These are phyloP conservation scores for Chloropsis hardwickii DNA, from an alignment of 2,113 vertebrate species.

Conservation along the genomic window DNA sequence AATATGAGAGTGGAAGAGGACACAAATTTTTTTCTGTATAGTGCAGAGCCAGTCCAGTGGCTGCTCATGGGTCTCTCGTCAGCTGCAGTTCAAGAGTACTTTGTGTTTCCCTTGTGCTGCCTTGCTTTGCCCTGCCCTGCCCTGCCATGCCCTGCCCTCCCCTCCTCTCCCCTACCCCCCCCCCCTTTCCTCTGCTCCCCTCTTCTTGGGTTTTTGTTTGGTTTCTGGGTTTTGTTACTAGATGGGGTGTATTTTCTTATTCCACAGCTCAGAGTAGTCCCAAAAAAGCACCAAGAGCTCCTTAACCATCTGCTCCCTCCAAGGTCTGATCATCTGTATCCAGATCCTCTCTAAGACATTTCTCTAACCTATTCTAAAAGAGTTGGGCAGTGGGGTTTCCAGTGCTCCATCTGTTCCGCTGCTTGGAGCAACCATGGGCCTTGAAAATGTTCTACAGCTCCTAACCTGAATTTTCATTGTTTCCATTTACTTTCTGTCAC, in stretches of 20 bases:
- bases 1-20: not conserved
- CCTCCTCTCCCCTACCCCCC: accelerated
- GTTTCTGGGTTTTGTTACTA: not conserved
- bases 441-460: not conserved
- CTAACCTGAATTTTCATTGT: not conserved
- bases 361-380: not conserved
- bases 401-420: not conserved
- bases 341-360: not conserved
- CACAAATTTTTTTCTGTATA: not conserved
- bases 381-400: not conserved
- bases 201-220: not conserved
- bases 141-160: no score
- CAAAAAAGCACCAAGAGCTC: not conserved
- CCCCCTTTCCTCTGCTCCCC: no score
- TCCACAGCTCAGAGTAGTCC: not conserved
- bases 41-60: not conserved
- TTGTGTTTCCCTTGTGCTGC: not conserved
- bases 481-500: not conserved
- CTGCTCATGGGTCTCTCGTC: not conserved
- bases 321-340: not conserved
- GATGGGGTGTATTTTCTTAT: not conserved
- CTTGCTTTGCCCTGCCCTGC: not conserved
- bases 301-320: not conserved
- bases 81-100: not conserved
- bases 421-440: not conserved